Evolutionary conservation across 2,888 invertebrate species (phyloP), one percentile per base, ranked within the genome.

Genomic region (Diachrysia chrysitis): DNA sequence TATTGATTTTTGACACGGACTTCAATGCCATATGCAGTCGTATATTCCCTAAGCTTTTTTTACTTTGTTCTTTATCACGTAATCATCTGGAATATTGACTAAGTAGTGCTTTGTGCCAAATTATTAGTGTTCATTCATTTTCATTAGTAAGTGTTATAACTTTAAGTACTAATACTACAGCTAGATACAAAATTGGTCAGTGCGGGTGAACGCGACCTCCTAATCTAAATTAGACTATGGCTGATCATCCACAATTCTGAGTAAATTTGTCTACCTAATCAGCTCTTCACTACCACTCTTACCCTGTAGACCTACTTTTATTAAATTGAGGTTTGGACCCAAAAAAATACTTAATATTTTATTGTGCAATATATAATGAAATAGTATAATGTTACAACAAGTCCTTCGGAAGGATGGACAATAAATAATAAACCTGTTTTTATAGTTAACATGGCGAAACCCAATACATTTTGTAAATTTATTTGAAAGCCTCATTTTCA

Each of bases 121-220:
- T 61, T 63, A n/a, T 46, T 14, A 69, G 58, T 63, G 71, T 71
- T 69, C 37, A 68, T 73, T 76, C 10, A 79, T 75, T 73, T 79
- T 64, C 64, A 76, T 71, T 23, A 68, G 64, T 67, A 64, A 66
- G 35, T 58, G 61, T 63, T 70, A 71, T 68, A 76, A 72, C 75
- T 76, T 82, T 86, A 86, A 86, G 83, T 86, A 86, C 83, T 69
- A 80, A 83, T 29, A 58, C 79, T 85, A 86, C 51, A 78, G 65
- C 67, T 79, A 79, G 67, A 71, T 81, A 73, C 74, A 77, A 82
- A 79, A 82, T 80, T 83, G 82, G 83, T 85, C 83, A 71, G 74
- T 69, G 69, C 73, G 70, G 71, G 78, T 77, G 71, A 73, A 76
- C 79, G 76, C 78, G 80, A 82, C 72, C 76, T 74, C 80, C 63